Evolutionary conservation across 2,797 vertebrate species (phyloP), one percentile per base, ranked within the genome.

Genomic region (Lateolabrax maculatus): DNA sequence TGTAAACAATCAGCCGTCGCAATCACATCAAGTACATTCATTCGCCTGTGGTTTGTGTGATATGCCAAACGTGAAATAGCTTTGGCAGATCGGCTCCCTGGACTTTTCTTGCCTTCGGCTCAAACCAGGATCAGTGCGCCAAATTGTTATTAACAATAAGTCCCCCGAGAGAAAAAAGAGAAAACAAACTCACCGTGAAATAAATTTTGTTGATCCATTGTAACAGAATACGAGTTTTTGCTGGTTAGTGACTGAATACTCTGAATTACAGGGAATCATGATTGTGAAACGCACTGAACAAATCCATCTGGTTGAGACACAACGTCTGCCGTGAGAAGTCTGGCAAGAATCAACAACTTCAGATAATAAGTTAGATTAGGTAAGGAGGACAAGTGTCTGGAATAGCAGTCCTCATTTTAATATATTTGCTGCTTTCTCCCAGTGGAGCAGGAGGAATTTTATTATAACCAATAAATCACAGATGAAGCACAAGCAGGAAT

Each of bases 41-140:
- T 91, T 89, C 74, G 73, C 60, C 77, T 91, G 90, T 68, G 92
- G 93, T 92, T 85, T 84, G 64, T 73, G 60, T 76, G 73, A 90
- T 92, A 79, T 87, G 92, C 92, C 92, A 94, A 93, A 93, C 64
- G 52, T 87, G 53, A 90, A 92, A 91, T 90, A 88, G 81, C 82
- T 94, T 87, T 93, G 91, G 92, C 91, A 91, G 78, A 87, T 65
- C 6, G n/a, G 44, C 27, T 23, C 19, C 79, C 65, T 79, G 67
- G 80, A 71, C 71, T 79, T 55, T 84, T 52, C 80, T 76, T 86
- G 63, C 77, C 41, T 75, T 71, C 55, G 64, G 79, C 82, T 79
- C 62, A 78, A 80, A 80, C 60, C 71, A 41, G 70, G 23, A 85
- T 78, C 53, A 49, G 56, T 66, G n/a, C 6, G 78, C 87, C 80